A percentile compares a stretch with the other conserved stretches of the same genome.
Conservation (phyloP, 1,140 invertebrate species). For the Lineus longissimus region DNA sequence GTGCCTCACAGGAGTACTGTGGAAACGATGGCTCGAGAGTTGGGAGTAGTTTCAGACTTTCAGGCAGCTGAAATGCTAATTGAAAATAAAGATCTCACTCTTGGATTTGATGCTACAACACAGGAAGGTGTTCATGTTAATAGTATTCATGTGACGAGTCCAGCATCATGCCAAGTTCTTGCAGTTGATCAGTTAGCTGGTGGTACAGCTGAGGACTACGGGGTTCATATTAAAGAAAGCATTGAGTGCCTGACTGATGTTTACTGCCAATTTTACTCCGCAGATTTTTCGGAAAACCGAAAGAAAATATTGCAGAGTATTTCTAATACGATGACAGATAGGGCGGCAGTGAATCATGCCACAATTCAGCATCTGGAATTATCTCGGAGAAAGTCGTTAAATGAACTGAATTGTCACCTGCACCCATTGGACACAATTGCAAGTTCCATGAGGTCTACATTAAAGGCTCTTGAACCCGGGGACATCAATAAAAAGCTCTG, state of each 20-base stretch:
- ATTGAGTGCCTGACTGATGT: background rate
- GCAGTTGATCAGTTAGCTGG: slow-evolving; percentile 4
- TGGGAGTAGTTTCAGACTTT: slow-evolving; percentile 1
- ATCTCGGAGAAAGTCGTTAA: too few species aligned
- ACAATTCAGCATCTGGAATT: too few species aligned
- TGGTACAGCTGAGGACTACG: slow-evolving; percentile 6
- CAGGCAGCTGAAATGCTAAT: background rate
- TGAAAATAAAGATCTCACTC: background rate
- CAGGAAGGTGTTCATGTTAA: slow-evolving; percentile 11
- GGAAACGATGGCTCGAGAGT: background rate
- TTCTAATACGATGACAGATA: background rate
- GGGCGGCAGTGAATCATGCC: background rate
- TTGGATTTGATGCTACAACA: slow-evolving; percentile 9
- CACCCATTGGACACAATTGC: too few species aligned
- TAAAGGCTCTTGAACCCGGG: too few species aligned
- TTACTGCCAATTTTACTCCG: background rate
- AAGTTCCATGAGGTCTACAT: too few species aligned
- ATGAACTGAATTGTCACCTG: too few species aligned
- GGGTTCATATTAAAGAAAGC: background rate
- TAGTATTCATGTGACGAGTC: slow-evolving; percentile 6
- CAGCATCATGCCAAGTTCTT: background rate
- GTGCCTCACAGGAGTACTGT: slow-evolving; percentile 1
- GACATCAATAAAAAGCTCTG: too few species aligned
- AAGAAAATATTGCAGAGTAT: background rate
- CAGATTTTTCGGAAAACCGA: background rate